These are phyloP conservation scores for Holothuria leucospilota DNA, from an alignment of 53 echinoderm and acorn worm species.

Conservation along the genomic window DNA sequence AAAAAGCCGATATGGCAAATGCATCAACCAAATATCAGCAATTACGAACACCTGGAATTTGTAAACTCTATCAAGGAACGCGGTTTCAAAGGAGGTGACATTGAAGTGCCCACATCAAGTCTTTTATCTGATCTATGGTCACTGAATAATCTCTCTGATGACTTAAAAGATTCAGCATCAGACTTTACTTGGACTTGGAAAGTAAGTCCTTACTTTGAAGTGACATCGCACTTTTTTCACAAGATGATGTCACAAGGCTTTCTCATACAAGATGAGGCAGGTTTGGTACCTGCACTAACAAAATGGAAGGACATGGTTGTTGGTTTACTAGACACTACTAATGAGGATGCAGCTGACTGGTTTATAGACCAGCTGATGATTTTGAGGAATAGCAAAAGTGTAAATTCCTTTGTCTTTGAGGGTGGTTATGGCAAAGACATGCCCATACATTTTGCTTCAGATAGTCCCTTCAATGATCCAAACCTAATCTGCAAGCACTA, in stretches of 20 bases:
- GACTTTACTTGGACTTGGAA: slow-evolving; percentile 7
- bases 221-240: slow-evolving; percentile 2
- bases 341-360: slow-evolving; percentile 5
- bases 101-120: neutral
- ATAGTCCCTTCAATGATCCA: slow-evolving; percentile 50
- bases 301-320: slow-evolving; percentile 2
- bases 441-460: slow-evolving; percentile 9
- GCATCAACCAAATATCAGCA: neutral
- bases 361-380: neutral
- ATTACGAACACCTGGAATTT: neutral
- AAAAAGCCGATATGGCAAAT: slow-evolving; percentile 77
- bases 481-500: slow-evolving; percentile 76
- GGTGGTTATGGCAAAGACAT: slow-evolving; percentile 22
- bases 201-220: slow-evolving; percentile 24
- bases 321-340: slow-evolving; percentile 28
- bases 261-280: slow-evolving; percentile 39
- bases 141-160: neutral
- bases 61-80: neutral
- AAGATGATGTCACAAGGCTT: neutral
- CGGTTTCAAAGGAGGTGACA: slow-evolving; percentile 7
- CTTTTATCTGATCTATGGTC: neutral
- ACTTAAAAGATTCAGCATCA: neutral
- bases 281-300: neutral
- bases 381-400: neutral
- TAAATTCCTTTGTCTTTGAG: slow-evolving; percentile 23